Evolutionary conservation across 2,797 vertebrate species (phyloP).

Genomic region (Bucorvus abyssinicus): DNA sequence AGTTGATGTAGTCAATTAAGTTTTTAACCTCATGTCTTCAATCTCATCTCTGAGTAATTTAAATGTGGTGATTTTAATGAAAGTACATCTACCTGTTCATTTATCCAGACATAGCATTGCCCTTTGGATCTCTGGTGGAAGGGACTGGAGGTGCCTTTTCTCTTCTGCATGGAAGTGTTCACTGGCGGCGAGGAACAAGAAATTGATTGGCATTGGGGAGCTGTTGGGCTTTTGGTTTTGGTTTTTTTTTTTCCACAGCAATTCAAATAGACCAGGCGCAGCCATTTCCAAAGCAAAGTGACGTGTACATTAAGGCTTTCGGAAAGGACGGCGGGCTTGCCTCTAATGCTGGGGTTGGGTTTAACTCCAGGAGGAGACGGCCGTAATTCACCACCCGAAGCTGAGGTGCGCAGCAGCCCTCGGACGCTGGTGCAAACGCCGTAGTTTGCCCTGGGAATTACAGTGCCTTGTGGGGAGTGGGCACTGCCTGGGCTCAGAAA

Average conservation of each 20-base stretch:
- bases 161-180: background rate
- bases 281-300: background rate
- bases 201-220: background rate
- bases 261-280: background rate
- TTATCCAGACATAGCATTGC: slow-evolving; percentile 22
- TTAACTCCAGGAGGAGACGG: background rate
- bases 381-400: background rate
- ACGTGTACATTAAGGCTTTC: background rate
- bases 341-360: background rate
- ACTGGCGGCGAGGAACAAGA: background rate
- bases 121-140: slow-evolving; percentile 22
- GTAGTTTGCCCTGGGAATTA: background rate
- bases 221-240: too few relatives aligned
- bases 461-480: background rate
- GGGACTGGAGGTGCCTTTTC: background rate
- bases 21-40: slow-evolving; percentile 71
- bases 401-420: background rate
- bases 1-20: slow-evolving; percentile 73
- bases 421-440: accelerated
- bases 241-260: background rate
- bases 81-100: slow-evolving; percentile 68
- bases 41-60: slow-evolving; percentile 63
- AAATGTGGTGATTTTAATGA: slow-evolving; percentile 67
- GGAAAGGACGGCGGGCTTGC: background rate
- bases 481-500: background rate